These are phyloP conservation scores for Schrankia costaestrigalis DNA, from an alignment of 2,888 invertebrate species.

Conservation along the genomic window DNA sequence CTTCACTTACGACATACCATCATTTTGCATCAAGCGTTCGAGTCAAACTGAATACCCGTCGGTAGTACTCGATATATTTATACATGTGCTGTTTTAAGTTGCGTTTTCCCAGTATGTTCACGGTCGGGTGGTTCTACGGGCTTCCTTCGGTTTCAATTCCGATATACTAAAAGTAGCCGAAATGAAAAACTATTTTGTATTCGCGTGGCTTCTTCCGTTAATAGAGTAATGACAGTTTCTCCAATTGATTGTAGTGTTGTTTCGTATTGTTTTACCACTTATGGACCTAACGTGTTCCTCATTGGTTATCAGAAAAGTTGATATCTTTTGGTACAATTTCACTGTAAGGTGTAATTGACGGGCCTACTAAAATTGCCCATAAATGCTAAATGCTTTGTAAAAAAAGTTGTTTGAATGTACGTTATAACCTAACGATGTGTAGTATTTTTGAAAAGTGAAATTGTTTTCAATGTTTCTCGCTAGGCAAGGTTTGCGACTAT, in stretches of 20 bases:
- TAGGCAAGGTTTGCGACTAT: background rate
- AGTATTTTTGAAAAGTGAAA: background rate
- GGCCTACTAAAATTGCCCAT: too few species aligned
- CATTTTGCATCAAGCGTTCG: slow-evolving; percentile 76
- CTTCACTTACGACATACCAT: slow-evolving; percentile 67
- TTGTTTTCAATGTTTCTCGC: background rate
- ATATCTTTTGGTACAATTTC: too few species aligned
- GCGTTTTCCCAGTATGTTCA: slow-evolving; percentile 72
- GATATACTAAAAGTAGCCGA: slow-evolving; percentile 59
- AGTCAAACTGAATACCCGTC: slow-evolving; percentile 74
- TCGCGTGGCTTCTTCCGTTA: slow-evolving; percentile 66
- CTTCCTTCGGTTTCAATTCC: slow-evolving; percentile 60
- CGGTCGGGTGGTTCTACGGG: slow-evolving; percentile 61
- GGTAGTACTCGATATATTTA: slow-evolving; percentile 71
- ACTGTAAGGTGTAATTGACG: too few species aligned
- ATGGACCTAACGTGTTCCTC: slow-evolving; percentile 30
- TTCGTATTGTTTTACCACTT: slow-evolving; percentile 44
- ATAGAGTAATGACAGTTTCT: slow-evolving; percentile 49
- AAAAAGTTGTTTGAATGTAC: too few species aligned
- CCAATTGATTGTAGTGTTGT: slow-evolving; percentile 52
- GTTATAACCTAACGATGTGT: too few species aligned
- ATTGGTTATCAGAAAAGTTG: slow-evolving; percentile 24
- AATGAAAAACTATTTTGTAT: slow-evolving; percentile 51
- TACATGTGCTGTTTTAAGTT: slow-evolving; percentile 73
- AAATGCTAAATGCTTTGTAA: too few species aligned